phyloP scores from a whole-genome alignment of 2,797 vertebrate species.

The Octomys mimax region DNA sequence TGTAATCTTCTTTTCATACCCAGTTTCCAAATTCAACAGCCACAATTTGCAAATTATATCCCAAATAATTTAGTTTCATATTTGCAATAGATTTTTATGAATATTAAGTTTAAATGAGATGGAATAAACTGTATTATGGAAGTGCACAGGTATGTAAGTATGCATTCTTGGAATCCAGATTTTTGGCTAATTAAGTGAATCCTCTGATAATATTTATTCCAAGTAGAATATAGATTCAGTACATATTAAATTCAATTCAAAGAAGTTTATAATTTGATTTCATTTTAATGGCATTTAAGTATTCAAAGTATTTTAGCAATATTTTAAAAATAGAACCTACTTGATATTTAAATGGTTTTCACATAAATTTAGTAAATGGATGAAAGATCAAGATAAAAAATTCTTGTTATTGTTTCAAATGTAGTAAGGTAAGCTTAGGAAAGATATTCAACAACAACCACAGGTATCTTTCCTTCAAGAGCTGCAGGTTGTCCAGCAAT shows the following conservation, averaged over 20 bases:
- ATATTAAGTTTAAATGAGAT: neutral
- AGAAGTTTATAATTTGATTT: slow-evolving; percentile 2
- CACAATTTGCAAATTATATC: neutral
- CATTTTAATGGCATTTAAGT: neutral
- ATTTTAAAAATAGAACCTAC: slow-evolving; percentile 35
- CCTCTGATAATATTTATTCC: neutral
- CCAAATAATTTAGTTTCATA: slow-evolving; percentile 51
- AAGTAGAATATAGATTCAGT: neutral
- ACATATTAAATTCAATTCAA: slow-evolving; percentile 36
- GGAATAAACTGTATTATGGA: neutral
- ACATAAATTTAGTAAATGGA: neutral
- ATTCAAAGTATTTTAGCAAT: neutral
- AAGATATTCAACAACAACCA: slow-evolving; percentile 32
- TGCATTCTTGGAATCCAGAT: neutral
- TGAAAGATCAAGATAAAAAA: slow-evolving; percentile 17
- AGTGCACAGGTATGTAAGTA: neutral
- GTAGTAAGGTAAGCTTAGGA: neutral
- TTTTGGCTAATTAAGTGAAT: neutral
- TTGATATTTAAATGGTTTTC: slow-evolving; percentile 26
- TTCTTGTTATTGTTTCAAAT: slow-evolving; percentile 40
- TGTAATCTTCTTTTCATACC: neutral
- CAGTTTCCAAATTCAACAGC: neutral
- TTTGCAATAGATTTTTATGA: neutral
- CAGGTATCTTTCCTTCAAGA: slow-evolving; percentile 7
- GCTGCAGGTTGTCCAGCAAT: slow-evolving; percentile 12